A percentile compares a stretch with the other conserved stretches of the same genome.
Evolutionary conservation across 2,113 vertebrate genomes (phyloP).

Genomic region (Ornithorhynchus anatinus): DNA sequence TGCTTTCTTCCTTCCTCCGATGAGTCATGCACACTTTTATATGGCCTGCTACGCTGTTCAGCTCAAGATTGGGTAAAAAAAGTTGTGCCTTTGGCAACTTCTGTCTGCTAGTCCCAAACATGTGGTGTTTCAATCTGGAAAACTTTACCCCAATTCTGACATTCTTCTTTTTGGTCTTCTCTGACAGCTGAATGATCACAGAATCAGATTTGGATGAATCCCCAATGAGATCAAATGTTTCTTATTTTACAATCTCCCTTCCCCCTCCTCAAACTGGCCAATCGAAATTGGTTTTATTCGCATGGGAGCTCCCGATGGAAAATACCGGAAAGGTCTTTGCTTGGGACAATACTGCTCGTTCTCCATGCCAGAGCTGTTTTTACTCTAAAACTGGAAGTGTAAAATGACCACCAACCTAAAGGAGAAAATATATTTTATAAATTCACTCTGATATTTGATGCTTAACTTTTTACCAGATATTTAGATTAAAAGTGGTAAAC

Average conservation of each 20-base stretch:
- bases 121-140: slow-evolving; percentile 16
- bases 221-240: background rate
- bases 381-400: background rate
- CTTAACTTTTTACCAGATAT: background rate
- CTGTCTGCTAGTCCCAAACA: slow-evolving; percentile 6
- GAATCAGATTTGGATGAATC: background rate
- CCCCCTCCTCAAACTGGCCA: background rate
- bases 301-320: background rate
- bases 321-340: background rate
- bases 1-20: background rate
- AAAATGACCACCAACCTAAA: background rate
- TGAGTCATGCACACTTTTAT: background rate
- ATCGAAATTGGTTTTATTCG: background rate
- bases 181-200: slow-evolving; percentile 9
- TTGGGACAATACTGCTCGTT: background rate
- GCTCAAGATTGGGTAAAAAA: slow-evolving; percentile 1
- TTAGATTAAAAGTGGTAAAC: background rate
- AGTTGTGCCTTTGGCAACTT: slow-evolving; percentile 30
- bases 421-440: background rate
- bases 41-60: slow-evolving; percentile 34
- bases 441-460: background rate
- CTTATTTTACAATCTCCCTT: background rate
- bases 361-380: too few relatives aligned
- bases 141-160: slow-evolving; percentile 19
- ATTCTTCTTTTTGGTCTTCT: slow-evolving; percentile 1